Evolutionary conservation across 2,113 vertebrate species (phyloP), one percentile per base, ranked within the genome.

Genomic region (Platysteira castanea): DNA sequence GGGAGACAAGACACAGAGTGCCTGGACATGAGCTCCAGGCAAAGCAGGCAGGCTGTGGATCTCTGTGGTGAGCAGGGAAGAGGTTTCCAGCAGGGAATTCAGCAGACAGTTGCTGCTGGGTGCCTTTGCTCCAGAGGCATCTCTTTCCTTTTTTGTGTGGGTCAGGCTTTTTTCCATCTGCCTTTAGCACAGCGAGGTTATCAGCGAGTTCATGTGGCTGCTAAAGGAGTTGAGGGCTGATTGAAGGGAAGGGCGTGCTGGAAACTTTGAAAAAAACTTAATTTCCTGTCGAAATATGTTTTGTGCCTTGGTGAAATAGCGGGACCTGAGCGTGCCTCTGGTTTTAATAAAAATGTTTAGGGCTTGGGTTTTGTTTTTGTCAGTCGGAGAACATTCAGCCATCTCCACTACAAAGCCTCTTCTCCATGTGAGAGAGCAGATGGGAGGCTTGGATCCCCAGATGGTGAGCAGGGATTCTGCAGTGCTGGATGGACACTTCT

Each of bases 341-440:
- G 50, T 93, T 97, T 94, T 68, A 95, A 95, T 97, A 90, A 97
- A 95, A 88, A 81, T 84, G 64, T 95, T 95, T 93, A 44, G 93
- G 71, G 35, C 35, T 95, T 41, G 89, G 20, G 3, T 89, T 95
- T 94, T 84, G 47, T 18, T 83, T 94, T 90, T 93, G 91, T 93
- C 84, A 74, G 84, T n/a, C 2, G 23, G 91, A 80, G 90, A 84
- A 88, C 95, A 83, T 37, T 86, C 93, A 78, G 21, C 67, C 68
- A 71, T 90, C 71, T 86, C 93, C 61, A 78, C 90, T 90, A 78
- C 87, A 96, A 96, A 97, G 84, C 1, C 2, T 80, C 84, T 69
- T 85, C 50, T 42, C 65, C 63, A 7, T 28, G 67, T 39, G 84
- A 94, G 82, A 15, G 84, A 90, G 54, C 90, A 88, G 88, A 93